These are phyloP conservation scores for Lepidurus apus DNA, from an alignment of 1,140 invertebrate species.

Conservation along the genomic window DNA sequence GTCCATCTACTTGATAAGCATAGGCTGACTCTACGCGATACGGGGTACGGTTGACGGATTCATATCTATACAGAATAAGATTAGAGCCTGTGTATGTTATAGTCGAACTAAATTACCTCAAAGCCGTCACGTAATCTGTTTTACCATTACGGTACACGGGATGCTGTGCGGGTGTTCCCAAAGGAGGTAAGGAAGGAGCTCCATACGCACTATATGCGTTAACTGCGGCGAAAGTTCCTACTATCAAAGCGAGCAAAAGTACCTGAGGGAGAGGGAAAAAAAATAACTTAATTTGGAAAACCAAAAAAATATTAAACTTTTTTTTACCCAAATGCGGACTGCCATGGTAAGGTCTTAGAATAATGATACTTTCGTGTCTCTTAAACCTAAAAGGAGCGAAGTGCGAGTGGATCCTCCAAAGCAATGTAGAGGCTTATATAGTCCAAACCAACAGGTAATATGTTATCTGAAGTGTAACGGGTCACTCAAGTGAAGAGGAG, in stretches of 20 bases:
- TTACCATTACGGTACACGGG: slow-evolving; percentile 24
- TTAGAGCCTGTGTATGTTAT: background rate
- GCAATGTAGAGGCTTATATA: background rate
- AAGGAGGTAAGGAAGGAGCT: slow-evolving; percentile 23
- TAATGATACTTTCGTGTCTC: no score
- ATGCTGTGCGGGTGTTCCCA: slow-evolving; percentile 22
- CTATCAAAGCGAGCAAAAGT: background rate
- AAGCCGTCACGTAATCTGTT: slow-evolving; percentile 27
- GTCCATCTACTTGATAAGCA: slow-evolving; percentile 34
- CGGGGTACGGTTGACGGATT: slow-evolving; percentile 27
- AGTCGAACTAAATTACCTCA: slow-evolving; percentile 3
- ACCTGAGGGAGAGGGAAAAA: background rate
- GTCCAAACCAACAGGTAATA: background rate
- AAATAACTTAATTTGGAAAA: background rate
- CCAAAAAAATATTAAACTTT: background rate
- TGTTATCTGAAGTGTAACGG: background rate
- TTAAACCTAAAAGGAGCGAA: no score
- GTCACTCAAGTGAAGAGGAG: background rate
- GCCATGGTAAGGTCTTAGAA: background rate
- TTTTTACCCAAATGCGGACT: background rate
- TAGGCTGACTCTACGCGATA: slow-evolving; percentile 33
- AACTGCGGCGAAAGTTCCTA: background rate
- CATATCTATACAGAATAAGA: slow-evolving; percentile 24
- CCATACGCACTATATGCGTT: background rate
- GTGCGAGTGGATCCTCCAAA: background rate